Evolutionary conservation across 2,888 invertebrate species (phyloP), one percentile per base, ranked within the genome.

Genomic region (Dolichomitus sp.): DNA sequence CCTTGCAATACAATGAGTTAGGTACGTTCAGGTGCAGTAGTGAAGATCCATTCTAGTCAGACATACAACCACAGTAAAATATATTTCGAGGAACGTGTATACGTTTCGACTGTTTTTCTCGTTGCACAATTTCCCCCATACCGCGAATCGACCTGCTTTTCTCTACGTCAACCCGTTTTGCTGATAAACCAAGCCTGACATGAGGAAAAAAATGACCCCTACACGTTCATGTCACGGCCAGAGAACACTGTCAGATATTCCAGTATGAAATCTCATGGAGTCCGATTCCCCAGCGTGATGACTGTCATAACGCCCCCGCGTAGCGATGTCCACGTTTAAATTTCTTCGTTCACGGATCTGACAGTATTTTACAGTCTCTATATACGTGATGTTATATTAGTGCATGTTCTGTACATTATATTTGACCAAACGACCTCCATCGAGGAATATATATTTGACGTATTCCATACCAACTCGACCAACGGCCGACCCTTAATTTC

Each of bases 31-130:
- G 37, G 6, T 42, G 2, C 65, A 75, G 74, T 75, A 75, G 74
- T 65, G 42, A 57, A 54, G 52, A n/a, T 40, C 23, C 37, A 63
- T 42, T 42, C 12, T 52, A 27, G 52, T 74, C 74, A 74, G 74
- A 65, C 50, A 48, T 33, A 33, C 1, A 14, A 45, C 14, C 23
- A 7, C 23, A 27, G 37, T n/a, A 27, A 11, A 30, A 12, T 23
- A 6, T n/a, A 33, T 33, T 17, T 19, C 23, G 52, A 19, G 52
- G 12, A 23, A 7, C 23, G 3, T 33, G 17, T n/a, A 17, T 23
- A n/a, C 17, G 42, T 23, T 42, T 23, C 48, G 30, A 27, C 6
- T 27, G 27, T 48, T 65, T 65, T 65, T 65, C 48, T n/a, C 27
- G 2, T 9, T 7, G 33, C 17, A 7, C 37, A n/a, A 37, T 59